Conservation (phyloP, 1,140 invertebrate genomes). For the Nephila pilipes region DNA sequence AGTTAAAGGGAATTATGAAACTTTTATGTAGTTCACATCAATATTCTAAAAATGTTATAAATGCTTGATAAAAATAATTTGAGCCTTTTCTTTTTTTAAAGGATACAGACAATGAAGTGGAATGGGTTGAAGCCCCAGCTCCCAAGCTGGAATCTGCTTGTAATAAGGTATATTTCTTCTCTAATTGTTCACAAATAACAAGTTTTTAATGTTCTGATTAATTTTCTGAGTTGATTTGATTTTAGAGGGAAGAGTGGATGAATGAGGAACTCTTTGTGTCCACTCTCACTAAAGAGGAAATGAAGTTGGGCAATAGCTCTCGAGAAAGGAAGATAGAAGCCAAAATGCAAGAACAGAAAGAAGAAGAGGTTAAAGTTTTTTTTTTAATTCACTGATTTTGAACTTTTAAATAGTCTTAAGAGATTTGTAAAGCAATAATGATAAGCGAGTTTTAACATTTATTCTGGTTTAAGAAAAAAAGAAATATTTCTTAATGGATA, state of each 20-base stretch:
- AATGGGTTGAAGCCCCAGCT: conserved; percentile 65
- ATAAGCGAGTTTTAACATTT: too few relatives aligned
- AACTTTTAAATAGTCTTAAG: too few relatives aligned
- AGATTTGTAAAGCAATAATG: too few relatives aligned
- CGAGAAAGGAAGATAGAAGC: conserved; percentile 23
- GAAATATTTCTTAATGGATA: too few relatives aligned
- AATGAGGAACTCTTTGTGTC: conserved; percentile 79
- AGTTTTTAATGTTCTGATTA: neutral
- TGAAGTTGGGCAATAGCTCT: conserved; percentile 70
- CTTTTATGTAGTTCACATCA: too few relatives aligned
- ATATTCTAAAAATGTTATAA: too few relatives aligned
- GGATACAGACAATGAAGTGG: conserved; percentile 40
- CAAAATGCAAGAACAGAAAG: conserved; percentile 19
- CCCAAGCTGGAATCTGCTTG: neutral
- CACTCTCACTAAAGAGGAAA: conserved; percentile 79
- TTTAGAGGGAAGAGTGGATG: conserved; percentile 82
- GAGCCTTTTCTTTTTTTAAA: neutral
- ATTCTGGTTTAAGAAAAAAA: too few relatives aligned
- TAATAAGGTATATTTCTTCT: neutral
- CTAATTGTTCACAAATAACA: neutral
- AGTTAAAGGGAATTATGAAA: too few relatives aligned
- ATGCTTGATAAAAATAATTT: neutral
- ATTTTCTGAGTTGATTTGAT: conserved; percentile 9
- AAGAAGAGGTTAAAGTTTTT: conserved; percentile 77
- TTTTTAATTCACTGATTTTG: too few relatives aligned